Evolutionary conservation across 2,888 invertebrate genomes (phyloP).

Genomic region (Gryllus longicercus): DNA sequence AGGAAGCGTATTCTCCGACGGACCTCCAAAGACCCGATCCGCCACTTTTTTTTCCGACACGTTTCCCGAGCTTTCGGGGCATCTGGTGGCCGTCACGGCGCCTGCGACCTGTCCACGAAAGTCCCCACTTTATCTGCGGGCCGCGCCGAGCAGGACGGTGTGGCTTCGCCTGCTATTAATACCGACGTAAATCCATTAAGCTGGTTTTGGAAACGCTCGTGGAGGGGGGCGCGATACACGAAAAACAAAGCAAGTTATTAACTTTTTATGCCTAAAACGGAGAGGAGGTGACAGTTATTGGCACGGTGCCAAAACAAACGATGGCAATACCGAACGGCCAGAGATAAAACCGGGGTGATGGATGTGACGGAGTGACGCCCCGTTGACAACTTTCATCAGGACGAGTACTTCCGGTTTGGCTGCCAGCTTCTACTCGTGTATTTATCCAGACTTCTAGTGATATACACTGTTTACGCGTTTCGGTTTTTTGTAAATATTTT

Average conservation of each 20-base stretch:
- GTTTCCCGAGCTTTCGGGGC: no score
- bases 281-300: background rate
- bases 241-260: background rate
- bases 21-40: no score
- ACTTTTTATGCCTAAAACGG: background rate
- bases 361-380: background rate
- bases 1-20: no score
- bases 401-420: background rate
- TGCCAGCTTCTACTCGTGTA: no score
- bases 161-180: background rate
- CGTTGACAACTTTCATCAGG: slow-evolving; percentile 8
- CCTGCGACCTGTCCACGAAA: no score
- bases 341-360: background rate
- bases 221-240: background rate
- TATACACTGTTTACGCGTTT: no score
- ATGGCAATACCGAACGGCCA: background rate
- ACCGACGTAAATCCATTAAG: background rate
- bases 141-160: no score
- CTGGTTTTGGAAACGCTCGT: background rate
- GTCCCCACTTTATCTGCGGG: no score
- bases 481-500: no score
- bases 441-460: no score
- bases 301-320: background rate
- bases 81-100: no score
- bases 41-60: no score